Evolutionary conservation across 2,113 vertebrate species (phyloP), one percentile per base, ranked within the genome.

Genomic region (Henicopernis longicauda): DNA sequence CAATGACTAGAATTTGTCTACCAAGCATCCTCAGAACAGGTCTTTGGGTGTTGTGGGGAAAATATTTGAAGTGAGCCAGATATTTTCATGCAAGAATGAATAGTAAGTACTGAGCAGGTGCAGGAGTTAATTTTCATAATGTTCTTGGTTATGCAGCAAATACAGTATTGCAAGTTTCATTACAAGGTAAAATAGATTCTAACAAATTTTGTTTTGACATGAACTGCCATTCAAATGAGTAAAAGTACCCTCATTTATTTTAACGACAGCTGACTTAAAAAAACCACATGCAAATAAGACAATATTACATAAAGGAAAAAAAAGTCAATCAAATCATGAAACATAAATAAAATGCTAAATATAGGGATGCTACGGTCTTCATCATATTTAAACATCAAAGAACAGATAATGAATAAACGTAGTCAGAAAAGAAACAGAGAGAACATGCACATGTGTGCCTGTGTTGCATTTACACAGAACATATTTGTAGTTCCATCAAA

Each of bases 151-250:
- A 89, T 94, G 94, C 62, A 93, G 92, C 80, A 96, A 97, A 95
- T 94, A 95, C 14, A 93, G 87, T 89, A 89, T 86, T 93, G 49
- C 79, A 95, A 86, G 81, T 90, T 96, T 97, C 92, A 90, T 96
- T 96, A 93, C n/a, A 93, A 95, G 87, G 82, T 81, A 95, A 95
- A 97, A 94, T 31, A 94, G 72, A 92, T 65, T 38, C 72, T 95
- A 93, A 94, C 85, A 95, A 94, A 96, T 95, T 96, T 83, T 96
- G 91, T 95, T 97, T 95, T 97, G 96, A 97, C 96, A 95, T 71
- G 79, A 86, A 91, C 92, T 98, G 97, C 87, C 96, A 96, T 77
- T 97, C 96, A 94, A 94, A 95, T 59, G 90, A 92, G 27, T 59
- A 91, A 89, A 97, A 95, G 81, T 42, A 82, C 55, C 47, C 34